phyloP scores from a whole-genome alignment of 2,113 vertebrate genomes.

The Platanista minor region DNA sequence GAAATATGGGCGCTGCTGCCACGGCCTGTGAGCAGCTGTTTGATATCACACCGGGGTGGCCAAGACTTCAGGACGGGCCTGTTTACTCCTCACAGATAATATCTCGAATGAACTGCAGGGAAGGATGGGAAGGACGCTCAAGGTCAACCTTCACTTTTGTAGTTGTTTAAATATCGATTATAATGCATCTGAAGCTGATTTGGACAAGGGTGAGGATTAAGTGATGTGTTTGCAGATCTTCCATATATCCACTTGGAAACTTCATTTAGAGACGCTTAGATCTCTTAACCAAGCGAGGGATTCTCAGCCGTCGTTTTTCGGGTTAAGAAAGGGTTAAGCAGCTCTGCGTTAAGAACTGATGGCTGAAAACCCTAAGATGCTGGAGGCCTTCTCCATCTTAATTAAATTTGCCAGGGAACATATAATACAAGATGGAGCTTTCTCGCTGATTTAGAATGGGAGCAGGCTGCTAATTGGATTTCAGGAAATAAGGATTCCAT shows the following conservation, averaged over 20 bases:
- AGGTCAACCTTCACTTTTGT: constrained; percentile 57
- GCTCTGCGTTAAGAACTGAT: background rate
- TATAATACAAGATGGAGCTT: background rate
- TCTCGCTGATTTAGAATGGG: background rate
- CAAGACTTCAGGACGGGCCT: constrained; percentile 2
- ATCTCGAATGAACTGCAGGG: background rate
- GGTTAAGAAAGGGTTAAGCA: background rate
- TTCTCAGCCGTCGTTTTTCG: background rate
- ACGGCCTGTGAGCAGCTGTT: constrained; percentile 46
- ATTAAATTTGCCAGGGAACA: background rate
- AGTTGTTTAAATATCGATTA: constrained; percentile 63
- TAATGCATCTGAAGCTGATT: background rate
- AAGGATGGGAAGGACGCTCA: background rate
- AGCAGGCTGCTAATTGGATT: background rate
- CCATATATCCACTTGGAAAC: background rate
- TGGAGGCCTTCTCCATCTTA: background rate
- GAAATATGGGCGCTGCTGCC: background rate
- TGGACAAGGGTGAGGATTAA: background rate
- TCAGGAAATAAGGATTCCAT: constrained; percentile 5
- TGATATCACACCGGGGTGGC: constrained; percentile 52
- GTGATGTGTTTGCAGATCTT: background rate
- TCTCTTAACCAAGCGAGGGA: background rate
- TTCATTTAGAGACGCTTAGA: background rate
- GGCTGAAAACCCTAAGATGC: background rate
- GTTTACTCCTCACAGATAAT: constrained; percentile 56